phyloP scores from a whole-genome alignment of 2,113 vertebrate genomes.

The Hippocampus mohnikei region DNA sequence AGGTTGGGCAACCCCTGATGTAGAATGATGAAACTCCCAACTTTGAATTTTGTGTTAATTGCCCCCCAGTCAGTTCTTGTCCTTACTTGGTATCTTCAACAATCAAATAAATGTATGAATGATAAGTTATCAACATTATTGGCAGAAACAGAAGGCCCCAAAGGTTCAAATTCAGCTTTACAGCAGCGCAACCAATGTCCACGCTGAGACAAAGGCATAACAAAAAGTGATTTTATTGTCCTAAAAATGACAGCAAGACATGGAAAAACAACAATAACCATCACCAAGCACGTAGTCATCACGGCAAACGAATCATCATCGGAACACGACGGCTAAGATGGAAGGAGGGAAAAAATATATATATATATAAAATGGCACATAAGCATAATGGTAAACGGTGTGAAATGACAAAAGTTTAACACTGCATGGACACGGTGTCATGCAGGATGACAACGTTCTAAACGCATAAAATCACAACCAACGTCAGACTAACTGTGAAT shows the following conservation, averaged over 20 bases:
- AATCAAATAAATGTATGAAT: no score
- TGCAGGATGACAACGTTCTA: conserved; percentile 3
- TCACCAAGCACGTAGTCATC: conserved; percentile 28
- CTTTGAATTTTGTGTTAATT: no score
- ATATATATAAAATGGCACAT: neutral
- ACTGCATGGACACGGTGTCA: neutral
- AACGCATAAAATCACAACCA: conserved; percentile 43
- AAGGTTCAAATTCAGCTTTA: neutral
- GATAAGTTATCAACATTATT: no score
- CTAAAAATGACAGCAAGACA: conserved; percentile 58
- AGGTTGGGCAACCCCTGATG: no score
- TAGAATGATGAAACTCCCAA: no score
- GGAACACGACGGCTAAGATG: conserved; percentile 13
- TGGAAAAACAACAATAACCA: conserved; percentile 48
- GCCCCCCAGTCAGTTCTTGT: no score
- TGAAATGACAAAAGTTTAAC: neutral
- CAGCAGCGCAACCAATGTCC: neutral
- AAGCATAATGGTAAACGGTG: neutral
- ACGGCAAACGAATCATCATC: conserved; percentile 19
- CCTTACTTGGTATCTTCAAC: no score
- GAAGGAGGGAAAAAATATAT: neutral
- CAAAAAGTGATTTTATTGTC: conserved; percentile 70
- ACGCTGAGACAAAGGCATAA: conserved; percentile 32
- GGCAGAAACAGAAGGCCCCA: no score
- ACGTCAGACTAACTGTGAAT: conserved; percentile 46